Base-by-base conservation (phyloP, 2,797 vertebrate genomes). In the Arrhamphus sclerolepis region DNA sequence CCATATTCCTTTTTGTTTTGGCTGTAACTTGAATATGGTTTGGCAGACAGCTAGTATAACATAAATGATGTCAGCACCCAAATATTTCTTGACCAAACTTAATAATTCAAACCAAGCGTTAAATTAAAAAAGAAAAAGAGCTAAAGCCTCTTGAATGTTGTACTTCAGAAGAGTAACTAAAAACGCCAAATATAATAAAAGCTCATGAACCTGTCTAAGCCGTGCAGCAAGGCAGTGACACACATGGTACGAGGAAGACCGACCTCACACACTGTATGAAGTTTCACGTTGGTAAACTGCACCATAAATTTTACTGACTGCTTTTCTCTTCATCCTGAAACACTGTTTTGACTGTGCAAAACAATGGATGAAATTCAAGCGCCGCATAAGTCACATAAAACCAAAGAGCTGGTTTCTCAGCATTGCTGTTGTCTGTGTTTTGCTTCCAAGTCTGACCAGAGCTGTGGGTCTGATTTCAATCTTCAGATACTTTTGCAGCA, bases 401-500 rank as follows among this genome's bases (percentile, higher is more conserved):
- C 77, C 67, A 40, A 63, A 89, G 63, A 80, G 76, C 78, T 62
- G 77, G 77, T 85, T 89, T 82, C 60, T 63, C 65, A 40, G 74
- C 77, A 31, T 64, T 73, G 69, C 81, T 72, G 66, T 77, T 76
- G 77, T 53, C 79, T 80, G 80, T 82, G 74, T 85, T 83, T 82
- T 46, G 50, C 21, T 72, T 88, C 89, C 86, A 86, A 89, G 88
- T 88, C 81, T 82, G 83, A 89, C 87, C 85, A 85, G 72, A 86
- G 76, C 67, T 75, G 82, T 83, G 80, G 83, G 56, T 91, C 85
- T 90, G 88, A 92, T 92, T 92, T 89, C 86, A 83, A 89, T 91
- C 88, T 89, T 46, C 70, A 85, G 80, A 88, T 89, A 88, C 70
- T 82, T 81, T 84, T 82, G 85, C 82, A 88, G 72, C 72, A 58